Evolutionary conservation across 2,888 invertebrate species (phyloP).

Genomic region (Dynastes maya): DNA sequence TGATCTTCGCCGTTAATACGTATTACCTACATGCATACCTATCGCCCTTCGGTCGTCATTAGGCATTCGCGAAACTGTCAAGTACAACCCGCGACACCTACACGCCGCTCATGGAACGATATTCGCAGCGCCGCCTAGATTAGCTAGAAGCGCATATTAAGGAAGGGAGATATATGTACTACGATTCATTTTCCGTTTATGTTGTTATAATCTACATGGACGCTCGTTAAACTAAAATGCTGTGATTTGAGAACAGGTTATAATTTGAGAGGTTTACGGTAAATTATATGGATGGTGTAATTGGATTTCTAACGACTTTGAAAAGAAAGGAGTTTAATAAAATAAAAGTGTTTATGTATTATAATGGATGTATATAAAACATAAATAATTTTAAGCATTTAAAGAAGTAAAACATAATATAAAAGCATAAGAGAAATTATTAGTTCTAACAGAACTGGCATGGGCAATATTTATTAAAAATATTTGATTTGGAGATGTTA

Average conservation of each 20-base stretch:
- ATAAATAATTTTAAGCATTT: too few relatives aligned
- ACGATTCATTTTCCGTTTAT: neutral
- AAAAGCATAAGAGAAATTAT: too few relatives aligned
- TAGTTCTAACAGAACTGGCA: too few relatives aligned
- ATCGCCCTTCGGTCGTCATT: neutral
- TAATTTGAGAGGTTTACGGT: slow-evolving; percentile 29
- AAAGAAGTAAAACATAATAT: too few relatives aligned
- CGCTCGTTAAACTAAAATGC: slow-evolving; percentile 25
- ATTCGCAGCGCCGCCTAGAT: slow-evolving; percentile 1
- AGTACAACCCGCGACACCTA: slow-evolving; percentile 22
- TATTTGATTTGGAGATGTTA: too few relatives aligned
- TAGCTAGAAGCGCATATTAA: slow-evolving; percentile 2
- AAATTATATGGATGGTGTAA: slow-evolving; percentile 14
- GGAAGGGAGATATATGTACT: neutral
- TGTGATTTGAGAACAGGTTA: slow-evolving; percentile 17
- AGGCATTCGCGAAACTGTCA: neutral
- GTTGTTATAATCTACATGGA: neutral
- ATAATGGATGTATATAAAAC: too few relatives aligned
- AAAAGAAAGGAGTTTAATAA: neutral
- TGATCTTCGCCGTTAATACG: neutral
- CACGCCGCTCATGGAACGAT: slow-evolving; percentile 2
- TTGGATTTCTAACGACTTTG: slow-evolving; percentile 24
- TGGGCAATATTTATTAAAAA: too few relatives aligned
- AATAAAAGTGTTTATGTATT: neutral
- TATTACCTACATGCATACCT: neutral